phyloP scores from a whole-genome alignment of 2,888 invertebrate species.

The Bibio marci region DNA sequence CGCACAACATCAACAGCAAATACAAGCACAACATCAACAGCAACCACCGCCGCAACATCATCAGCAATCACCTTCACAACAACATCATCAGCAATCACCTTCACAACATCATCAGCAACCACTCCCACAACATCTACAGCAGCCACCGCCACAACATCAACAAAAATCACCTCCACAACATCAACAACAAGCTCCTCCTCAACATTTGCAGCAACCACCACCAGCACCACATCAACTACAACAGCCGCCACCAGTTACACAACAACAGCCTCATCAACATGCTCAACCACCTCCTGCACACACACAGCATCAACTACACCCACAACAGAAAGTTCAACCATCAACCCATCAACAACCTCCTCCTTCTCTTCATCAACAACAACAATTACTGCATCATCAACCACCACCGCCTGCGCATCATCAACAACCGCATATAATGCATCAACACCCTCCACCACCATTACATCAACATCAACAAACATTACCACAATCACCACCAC shows the following conservation, averaged over 20 bases:
- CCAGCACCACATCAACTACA: slow-evolving; percentile 19
- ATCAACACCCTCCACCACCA: slow-evolving; percentile 8
- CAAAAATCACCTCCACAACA: slow-evolving; percentile 6
- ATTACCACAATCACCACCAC: slow-evolving; percentile 11
- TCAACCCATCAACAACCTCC: slow-evolving; percentile 7
- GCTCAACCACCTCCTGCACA: neutral
- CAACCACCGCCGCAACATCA: too few species aligned
- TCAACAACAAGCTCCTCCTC: neutral
- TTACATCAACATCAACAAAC: slow-evolving; percentile 9
- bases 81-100: neutral
- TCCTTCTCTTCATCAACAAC: slow-evolving; percentile 8
- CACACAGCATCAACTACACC: slow-evolving; percentile 7
- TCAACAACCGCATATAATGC: neutral
- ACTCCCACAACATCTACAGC: slow-evolving; percentile 8
- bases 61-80: too few species aligned
- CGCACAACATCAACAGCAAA: too few species aligned
- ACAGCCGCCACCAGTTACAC: slow-evolving; percentile 11
- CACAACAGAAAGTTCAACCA: neutral
- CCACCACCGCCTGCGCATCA: too few species aligned
- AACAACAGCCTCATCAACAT: neutral
- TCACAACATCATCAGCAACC: slow-evolving; percentile 7
- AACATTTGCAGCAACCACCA: slow-evolving; percentile 10
- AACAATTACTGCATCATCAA: slow-evolving; percentile 7
- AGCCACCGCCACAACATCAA: slow-evolving; percentile 10
- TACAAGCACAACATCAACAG: too few species aligned